Conservation (phyloP, 1,140 invertebrate genomes). For the Bombyx mori region DNA sequence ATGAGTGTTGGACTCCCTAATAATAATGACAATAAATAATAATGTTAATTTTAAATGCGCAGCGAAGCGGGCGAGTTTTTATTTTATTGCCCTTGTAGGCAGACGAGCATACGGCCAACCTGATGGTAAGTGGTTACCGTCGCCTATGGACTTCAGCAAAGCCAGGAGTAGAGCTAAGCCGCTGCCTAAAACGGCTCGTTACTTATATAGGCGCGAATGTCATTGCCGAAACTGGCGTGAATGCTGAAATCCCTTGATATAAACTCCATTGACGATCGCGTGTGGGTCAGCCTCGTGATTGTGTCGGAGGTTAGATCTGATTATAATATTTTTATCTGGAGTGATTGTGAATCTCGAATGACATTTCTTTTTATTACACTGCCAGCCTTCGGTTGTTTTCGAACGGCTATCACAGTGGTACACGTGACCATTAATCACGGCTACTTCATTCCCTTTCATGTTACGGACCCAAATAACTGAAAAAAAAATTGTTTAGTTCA, state of each 20-base stretch:
- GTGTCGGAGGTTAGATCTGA: not conserved
- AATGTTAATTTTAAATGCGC: too few species aligned
- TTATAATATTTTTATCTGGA: slow-evolving; percentile 4
- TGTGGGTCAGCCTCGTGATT: not conserved
- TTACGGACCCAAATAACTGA: slow-evolving; percentile 9
- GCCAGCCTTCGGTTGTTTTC: slow-evolving; percentile 9
- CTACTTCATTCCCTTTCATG: slow-evolving; percentile 15
- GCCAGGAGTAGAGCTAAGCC: too few species aligned
- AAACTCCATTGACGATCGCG: not conserved
- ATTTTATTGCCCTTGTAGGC: too few species aligned
- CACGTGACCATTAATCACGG: slow-evolving; percentile 20
- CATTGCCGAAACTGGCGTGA: too few species aligned
- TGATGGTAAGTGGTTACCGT: too few species aligned
- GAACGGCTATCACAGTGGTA: slow-evolving; percentile 13
- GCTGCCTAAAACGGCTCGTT: too few species aligned
- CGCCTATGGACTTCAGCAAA: too few species aligned
- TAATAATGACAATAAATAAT: too few species aligned
- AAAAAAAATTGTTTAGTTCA: not conserved
- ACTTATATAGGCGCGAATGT: too few species aligned
- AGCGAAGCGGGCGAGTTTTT: too few species aligned
- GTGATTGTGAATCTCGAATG: slow-evolving; percentile 16
- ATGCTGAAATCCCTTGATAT: not conserved
- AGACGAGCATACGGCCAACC: too few species aligned
- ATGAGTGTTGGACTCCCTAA: too few species aligned
- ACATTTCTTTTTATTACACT: slow-evolving; percentile 16